Evolutionary conservation across 2,888 invertebrate genomes (phyloP).

Genomic region (Himalopsyche tibetana): DNA sequence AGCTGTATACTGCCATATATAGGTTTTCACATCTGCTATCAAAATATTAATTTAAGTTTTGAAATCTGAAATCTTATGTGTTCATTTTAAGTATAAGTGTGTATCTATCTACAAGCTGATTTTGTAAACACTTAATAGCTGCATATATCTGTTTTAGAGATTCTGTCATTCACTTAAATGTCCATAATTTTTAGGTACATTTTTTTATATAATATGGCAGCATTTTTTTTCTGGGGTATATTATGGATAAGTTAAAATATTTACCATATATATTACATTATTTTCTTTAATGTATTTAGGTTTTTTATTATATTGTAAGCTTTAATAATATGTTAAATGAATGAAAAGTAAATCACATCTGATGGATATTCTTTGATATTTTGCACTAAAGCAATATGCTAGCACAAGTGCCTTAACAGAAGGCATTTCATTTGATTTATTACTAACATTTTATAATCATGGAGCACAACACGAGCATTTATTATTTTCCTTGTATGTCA

Average conservation of each 20-base stretch:
- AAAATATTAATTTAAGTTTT: slow-evolving; percentile 49
- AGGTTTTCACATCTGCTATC: slow-evolving; percentile 55
- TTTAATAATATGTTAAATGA: slow-evolving; percentile 54
- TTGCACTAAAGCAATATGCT: slow-evolving; percentile 56
- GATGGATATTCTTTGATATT: slow-evolving; percentile 52
- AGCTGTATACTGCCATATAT: slow-evolving; percentile 62
- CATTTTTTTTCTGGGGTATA: slow-evolving; percentile 49
- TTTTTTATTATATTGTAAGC: slow-evolving; percentile 57
- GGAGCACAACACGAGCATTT: slow-evolving; percentile 67
- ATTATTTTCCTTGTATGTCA: slow-evolving; percentile 62
- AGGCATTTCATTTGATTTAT: slow-evolving; percentile 55
- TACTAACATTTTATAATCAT: slow-evolving; percentile 47
- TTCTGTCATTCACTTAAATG: slow-evolving; percentile 54
- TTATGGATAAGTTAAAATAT: slow-evolving; percentile 50
- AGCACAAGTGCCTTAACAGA: slow-evolving; percentile 62
- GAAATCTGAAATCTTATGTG: slow-evolving; percentile 57
- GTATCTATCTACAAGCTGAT: slow-evolving; percentile 45
- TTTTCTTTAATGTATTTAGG: slow-evolving; percentile 56
- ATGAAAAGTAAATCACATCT: slow-evolving; percentile 24
- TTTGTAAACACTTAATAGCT: slow-evolving; percentile 46
- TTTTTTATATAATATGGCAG: slow-evolving; percentile 47
- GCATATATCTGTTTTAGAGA: not conserved
- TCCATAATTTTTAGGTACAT: slow-evolving; percentile 59
- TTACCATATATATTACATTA: slow-evolving; percentile 54
- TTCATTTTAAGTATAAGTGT: slow-evolving; percentile 62